Evolutionary conservation across 2,888 invertebrate genomes (phyloP).

Genomic region (Cynaeus angustus): DNA sequence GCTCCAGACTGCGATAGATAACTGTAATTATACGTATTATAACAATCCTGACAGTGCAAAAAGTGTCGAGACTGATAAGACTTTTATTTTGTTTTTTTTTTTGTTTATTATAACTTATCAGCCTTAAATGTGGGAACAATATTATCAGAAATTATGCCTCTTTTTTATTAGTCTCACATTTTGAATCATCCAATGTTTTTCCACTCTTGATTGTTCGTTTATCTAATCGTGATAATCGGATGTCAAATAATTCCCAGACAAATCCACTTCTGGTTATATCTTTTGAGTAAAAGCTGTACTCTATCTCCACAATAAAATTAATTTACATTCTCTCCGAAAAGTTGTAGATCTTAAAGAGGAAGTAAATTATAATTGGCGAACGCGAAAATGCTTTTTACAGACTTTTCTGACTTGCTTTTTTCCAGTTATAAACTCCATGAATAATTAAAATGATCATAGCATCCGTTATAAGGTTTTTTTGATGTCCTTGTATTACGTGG

Average conservation of each 20-base stretch:
- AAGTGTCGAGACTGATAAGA: background rate
- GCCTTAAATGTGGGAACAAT: conserved; percentile 2
- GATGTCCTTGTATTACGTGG: background rate
- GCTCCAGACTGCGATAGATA: too few species aligned
- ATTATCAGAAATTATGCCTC: background rate
- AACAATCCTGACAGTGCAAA: too few species aligned
- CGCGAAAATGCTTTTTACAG: conserved; percentile 14
- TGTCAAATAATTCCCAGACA: background rate
- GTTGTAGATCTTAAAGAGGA: conserved; percentile 12
- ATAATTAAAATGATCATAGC: conserved; percentile 11
- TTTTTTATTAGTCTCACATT: background rate
- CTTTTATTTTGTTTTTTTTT: background rate
- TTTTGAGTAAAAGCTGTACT: background rate
- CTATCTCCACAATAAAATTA: conserved; percentile 4
- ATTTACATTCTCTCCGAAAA: conserved; percentile 27
- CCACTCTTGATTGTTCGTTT: background rate
- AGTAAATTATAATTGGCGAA: conserved; percentile 24
- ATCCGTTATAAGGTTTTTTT: background rate
- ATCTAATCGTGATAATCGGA: conserved; percentile 6
- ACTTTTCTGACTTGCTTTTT: conserved; percentile 12
- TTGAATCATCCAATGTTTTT: conserved; percentile 1
- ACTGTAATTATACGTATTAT: too few species aligned
- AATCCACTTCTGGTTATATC: background rate
- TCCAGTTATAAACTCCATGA: conserved; percentile 5
- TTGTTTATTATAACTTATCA: background rate